A percentile compares a stretch with the other conserved stretches of the same genome.
Conservation (phyloP, 1,140 invertebrate species). For the Drosophila melanogaster region Release_6_plus_ISO1_MT NT_033777.3:8619001-8619500, state of each 20-base stretch:
- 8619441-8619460: conserved; percentile 35
- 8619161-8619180: conserved; percentile 23
- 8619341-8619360: neutral
- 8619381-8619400: conserved; percentile 39
- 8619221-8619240: too few species aligned
- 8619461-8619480: conserved; percentile 46
- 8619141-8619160: conserved; percentile 43
- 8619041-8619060: conserved; percentile 17
- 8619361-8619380: conserved; percentile 27
- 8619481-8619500: conserved; percentile 56
- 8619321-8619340: neutral
- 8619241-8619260: neutral
- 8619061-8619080: conserved; percentile 39
- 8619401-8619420: conserved; percentile 69
- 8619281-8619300: too few species aligned
- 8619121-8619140: conserved; percentile 35
- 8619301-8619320: too few species aligned
- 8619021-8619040: neutral
- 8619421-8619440: conserved; percentile 75
- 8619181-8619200: neutral
- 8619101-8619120: conserved; percentile 63
- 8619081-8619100: conserved; percentile 52
- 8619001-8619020: neutral
- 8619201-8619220: too few species aligned
- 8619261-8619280: neutral